phyloP scores from a whole-genome alignment of 2,888 invertebrate species.

The Horisme vitalbata region DNA sequence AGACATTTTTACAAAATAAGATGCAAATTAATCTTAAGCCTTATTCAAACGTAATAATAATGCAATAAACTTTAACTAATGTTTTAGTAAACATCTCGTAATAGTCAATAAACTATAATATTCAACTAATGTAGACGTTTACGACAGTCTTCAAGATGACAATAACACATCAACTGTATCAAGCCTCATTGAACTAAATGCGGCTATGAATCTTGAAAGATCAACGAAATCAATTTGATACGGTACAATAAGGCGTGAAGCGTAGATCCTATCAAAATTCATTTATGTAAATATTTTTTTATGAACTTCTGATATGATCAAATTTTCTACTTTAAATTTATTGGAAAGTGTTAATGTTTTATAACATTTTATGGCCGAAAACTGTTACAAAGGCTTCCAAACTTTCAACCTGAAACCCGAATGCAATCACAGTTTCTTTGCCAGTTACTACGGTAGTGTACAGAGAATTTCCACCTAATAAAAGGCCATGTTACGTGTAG shows the following conservation, averaged over 20 bases:
- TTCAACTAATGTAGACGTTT: constrained; percentile 72
- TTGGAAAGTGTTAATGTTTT: constrained; percentile 20
- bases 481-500: constrained; percentile 79
- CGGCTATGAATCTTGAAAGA: constrained; percentile 54
- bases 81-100: constrained; percentile 54
- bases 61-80: constrained; percentile 48
- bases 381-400: constrained; percentile 53
- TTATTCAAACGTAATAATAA: constrained; percentile 33
- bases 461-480: constrained; percentile 82
- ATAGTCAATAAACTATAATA: constrained; percentile 69
- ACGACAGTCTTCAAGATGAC: constrained; percentile 70
- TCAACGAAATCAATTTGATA: constrained; percentile 37
- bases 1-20: not conserved
- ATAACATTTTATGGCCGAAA: constrained; percentile 32
- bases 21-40: constrained; percentile 16
- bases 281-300: constrained; percentile 56
- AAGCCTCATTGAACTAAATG: constrained; percentile 76
- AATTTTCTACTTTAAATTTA: constrained; percentile 31
- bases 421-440: constrained; percentile 8
- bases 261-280: constrained; percentile 44
- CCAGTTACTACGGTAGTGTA: constrained; percentile 55
- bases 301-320: constrained; percentile 37
- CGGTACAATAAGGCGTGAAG: constrained; percentile 33
- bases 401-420: constrained; percentile 56
- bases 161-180: constrained; percentile 73